These are phyloP conservation scores for Hylaeus anthracinus DNA, from an alignment of 1,140 invertebrate species.

Conservation along the genomic window DNA sequence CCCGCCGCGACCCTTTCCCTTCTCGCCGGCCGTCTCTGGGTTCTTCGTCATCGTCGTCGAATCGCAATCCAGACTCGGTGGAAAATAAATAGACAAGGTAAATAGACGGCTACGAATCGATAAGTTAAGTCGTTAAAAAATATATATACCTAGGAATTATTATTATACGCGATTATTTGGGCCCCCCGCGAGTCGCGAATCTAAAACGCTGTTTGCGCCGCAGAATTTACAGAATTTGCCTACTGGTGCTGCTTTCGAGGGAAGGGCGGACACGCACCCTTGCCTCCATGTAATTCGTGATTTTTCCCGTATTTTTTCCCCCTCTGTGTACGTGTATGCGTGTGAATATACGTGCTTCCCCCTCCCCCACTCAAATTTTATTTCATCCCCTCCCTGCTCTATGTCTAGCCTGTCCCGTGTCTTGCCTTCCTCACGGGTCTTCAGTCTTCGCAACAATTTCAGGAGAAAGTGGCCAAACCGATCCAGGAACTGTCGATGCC, in stretches of 20 bases:
- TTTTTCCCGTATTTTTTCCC: neutral
- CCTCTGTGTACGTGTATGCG: neutral
- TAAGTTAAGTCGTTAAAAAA: conserved; percentile 68
- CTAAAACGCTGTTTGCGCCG: conserved; percentile 41
- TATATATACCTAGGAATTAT: conserved; percentile 67
- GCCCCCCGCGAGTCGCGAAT: conserved; percentile 63
- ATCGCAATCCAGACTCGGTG: conserved; percentile 57
- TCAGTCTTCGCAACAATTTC: neutral
- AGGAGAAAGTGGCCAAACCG: neutral
- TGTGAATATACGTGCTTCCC: conserved; percentile 29
- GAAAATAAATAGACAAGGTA: conserved; percentile 65
- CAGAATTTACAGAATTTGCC: conserved; percentile 59
- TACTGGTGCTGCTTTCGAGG: neutral
- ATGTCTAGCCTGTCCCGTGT: neutral
- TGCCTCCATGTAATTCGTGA: neutral
- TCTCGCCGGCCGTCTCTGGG: neutral
- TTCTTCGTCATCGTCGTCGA: conserved; percentile 34
- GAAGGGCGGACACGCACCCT: conserved; percentile 3
- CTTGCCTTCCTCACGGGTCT: neutral
- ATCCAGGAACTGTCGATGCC: neutral
- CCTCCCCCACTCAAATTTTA: neutral
- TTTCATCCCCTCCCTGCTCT: neutral
- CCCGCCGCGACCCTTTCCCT: neutral
- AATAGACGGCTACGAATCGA: conserved; percentile 61
- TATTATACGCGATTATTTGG: conserved; percentile 62